These are phyloP conservation scores for Penaeus monodon DNA, from an alignment of 2,888 invertebrate genomes.

Conservation along the genomic window DNA sequence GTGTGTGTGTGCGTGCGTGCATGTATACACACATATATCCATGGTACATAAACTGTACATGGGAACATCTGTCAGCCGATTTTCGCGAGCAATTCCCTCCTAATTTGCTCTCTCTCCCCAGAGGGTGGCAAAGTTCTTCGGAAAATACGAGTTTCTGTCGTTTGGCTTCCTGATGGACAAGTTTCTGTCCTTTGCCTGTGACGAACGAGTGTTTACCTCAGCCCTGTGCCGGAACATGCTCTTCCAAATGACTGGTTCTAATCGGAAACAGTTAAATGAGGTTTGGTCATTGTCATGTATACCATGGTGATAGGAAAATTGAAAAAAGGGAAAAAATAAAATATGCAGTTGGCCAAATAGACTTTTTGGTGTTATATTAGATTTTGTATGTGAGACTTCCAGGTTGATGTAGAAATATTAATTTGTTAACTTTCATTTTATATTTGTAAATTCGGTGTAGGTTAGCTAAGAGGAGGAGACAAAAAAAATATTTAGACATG, in stretches of 20 bases:
- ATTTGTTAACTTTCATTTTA: no score
- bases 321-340: no score
- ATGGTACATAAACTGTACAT: no score
- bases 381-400: no score
- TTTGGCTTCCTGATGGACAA: slow-evolving; percentile 63
- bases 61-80: no score
- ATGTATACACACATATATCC: no score
- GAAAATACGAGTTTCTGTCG: slow-evolving; percentile 45
- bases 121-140: slow-evolving; percentile 23
- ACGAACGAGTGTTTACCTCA: slow-evolving; percentile 27
- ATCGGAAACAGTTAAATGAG: slow-evolving; percentile 61
- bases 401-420: no score
- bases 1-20: no score
- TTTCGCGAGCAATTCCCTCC: neutral
- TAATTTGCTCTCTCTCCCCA: neutral
- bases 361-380: slow-evolving; percentile 27
- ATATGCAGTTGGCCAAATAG: slow-evolving; percentile 32
- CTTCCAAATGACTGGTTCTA: slow-evolving; percentile 71
- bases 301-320: no score
- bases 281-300: slow-evolving; percentile 6
- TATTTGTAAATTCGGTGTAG: no score
- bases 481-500: neutral
- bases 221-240: slow-evolving; percentile 67
- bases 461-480: no score
- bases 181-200: slow-evolving; percentile 50